Evolutionary conservation across 2,113 vertebrate genomes (phyloP), one percentile per base, ranked within the genome.

Genomic region (Dermatemys mawii): DNA sequence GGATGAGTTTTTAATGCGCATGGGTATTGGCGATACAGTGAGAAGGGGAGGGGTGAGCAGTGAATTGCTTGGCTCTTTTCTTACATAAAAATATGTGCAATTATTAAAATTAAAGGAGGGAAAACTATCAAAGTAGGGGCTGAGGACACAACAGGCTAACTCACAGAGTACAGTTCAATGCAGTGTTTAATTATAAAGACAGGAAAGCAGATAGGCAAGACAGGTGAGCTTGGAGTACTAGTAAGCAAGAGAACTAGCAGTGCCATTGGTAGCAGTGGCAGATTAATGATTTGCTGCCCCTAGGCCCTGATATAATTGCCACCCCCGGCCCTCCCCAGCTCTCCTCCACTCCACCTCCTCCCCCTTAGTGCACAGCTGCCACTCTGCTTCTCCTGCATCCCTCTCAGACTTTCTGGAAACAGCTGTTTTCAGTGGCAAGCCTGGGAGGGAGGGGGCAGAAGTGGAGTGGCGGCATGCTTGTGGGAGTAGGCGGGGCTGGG

Each of bases 1-100:
- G 91, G 94, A 98, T 97, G 96, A 94, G 81, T 60, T 97, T 95
- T 96, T 93, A 97, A 96, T 96, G 80, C 44, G 1, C 86, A 93
- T 91, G 89, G 89, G 90, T 95, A 90, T 88, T 92, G 90, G 91
- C 75, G 81, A 88, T 84, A 32, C 53, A 90, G 78, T 81, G 83
- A 91, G 87, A 53, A 88, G 87, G 44, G 75, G 54, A 81, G 87
- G 89, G 35, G 48, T 86, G 13, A 89, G 89, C 90, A 92, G 95
- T 82, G 76, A 95, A 96, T 93, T 93, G 81, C 75, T 92, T 16
- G 57, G 24, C 81, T 93, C 92, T 87, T 82, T 78, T 11, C 27
- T 83, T 32, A 54, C 53, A 27, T 24, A 29, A 38, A 54, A 22
- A 8, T n/a, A 9, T 8, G n/a, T n/a, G 48, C 86, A 93, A 84